Evolutionary conservation across 2,888 invertebrate genomes (phyloP), one percentile per base, ranked within the genome.

Genomic region (Isoperla grammatica): DNA sequence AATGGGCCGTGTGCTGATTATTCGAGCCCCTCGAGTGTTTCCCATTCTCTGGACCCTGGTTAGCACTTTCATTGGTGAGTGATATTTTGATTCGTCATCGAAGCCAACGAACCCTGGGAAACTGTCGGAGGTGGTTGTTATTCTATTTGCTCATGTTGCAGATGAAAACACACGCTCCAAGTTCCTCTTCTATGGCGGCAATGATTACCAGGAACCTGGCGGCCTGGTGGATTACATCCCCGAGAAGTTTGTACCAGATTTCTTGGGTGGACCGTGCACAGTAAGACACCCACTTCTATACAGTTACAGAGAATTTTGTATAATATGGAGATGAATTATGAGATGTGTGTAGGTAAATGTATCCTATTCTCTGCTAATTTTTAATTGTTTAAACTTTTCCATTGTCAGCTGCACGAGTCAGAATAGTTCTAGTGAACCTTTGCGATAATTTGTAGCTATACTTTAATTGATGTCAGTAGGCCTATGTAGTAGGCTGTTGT

Each of bases 11-110:
- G 90, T 95, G 63, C 80, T 95, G 60, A 91, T 96, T 60, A 90
- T 95, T 46, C 79, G 95, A 48, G 95, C 95, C 11, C 95, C 95
- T 0, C 79, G 95, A 64, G 94, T 95, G 53, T 96, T 96, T 74
- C 95, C 95, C 3, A 93, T 96, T 59, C 79, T 96, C 39, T 96
- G 95, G 95, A 95, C 95, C 0, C 84, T 96, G 60, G 90, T 96
- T 65, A 90, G 91, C 75, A 91, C 95, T 1, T 95, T 96, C 73
- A 96, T 96, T 69, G 86, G 89, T 89, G 71, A 74, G 75, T 63
- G n/a, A n/a, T n/a, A n/a, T n/a, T n/a, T n/a, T n/a, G n/a, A n/a
- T n/a, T 9, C 40, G n/a, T n/a, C n/a, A n/a, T n/a, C n/a, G n/a
- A n/a, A n/a, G n/a, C n/a, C n/a, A n/a, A n/a, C n/a, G n/a, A n/a